These are phyloP conservation scores for Tetranychus truncatus DNA, from an alignment of 2,888 invertebrate genomes.

Conservation along the genomic window DNA sequence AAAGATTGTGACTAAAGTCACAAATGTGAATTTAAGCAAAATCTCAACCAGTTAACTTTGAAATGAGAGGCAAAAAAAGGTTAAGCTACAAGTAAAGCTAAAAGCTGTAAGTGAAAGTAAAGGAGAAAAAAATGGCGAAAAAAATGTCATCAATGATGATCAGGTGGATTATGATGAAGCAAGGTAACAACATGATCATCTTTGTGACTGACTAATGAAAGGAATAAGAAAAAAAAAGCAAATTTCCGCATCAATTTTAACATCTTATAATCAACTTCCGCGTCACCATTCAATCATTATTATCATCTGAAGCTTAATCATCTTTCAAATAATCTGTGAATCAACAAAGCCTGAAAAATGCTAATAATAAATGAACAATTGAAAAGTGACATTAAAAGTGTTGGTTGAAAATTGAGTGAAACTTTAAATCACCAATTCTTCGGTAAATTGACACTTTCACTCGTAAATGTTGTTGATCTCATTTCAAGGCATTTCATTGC, in stretches of 20 bases:
- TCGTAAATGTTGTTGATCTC: too few species aligned
- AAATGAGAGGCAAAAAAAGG: neutral
- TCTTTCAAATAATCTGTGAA: too few species aligned
- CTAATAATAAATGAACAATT: too few species aligned
- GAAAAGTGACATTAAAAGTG: too few species aligned
- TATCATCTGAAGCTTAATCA: neutral
- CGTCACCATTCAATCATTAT: neutral
- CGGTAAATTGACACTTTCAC: too few species aligned
- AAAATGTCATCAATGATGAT: neutral
- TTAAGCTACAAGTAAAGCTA: neutral
- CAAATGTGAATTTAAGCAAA: neutral
- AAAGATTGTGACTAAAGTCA: neutral
- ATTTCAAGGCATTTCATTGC: too few species aligned
- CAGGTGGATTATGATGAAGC: neutral
- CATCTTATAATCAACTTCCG: neutral
- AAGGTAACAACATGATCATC: too few species aligned
- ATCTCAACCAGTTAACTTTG: neutral
- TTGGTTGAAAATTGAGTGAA: too few species aligned
- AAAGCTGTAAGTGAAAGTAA: neutral
- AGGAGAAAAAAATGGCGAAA: neutral
- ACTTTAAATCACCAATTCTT: too few species aligned
- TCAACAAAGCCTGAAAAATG: too few species aligned
- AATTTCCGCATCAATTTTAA: neutral
- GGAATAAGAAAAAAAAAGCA: too few species aligned
- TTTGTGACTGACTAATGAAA: too few species aligned